Evolutionary conservation across 1,140 invertebrate species (phyloP).

Genomic region (Sycophila sp.): DNA sequence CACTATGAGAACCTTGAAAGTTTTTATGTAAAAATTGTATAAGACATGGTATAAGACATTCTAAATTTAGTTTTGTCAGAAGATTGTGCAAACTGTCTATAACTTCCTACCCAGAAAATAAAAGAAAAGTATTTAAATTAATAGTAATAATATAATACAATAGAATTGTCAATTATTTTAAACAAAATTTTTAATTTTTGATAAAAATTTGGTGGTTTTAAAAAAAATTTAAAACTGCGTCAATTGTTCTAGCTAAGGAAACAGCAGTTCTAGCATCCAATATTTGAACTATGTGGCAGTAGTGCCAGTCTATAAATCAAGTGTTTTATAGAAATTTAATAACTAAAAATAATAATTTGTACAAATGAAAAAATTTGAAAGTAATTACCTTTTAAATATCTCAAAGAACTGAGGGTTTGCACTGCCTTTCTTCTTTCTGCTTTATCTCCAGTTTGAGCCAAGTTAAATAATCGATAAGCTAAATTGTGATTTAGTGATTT

Average conservation of each 20-base stretch:
- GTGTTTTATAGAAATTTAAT: background rate
- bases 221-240: slow-evolving; percentile 70
- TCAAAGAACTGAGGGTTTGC: slow-evolving; percentile 50
- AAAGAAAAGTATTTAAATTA: too few species aligned
- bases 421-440: slow-evolving; percentile 54
- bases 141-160: too few species aligned
- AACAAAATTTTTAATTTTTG: slow-evolving; percentile 60
- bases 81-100: slow-evolving; percentile 69
- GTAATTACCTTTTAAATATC: slow-evolving; percentile 58
- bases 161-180: too few species aligned
- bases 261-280: slow-evolving; percentile 74
- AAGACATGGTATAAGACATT: slow-evolving; percentile 69
- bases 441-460: slow-evolving; percentile 53
- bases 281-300: slow-evolving; percentile 72
- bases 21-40: slow-evolving; percentile 73
- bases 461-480: slow-evolving; percentile 50
- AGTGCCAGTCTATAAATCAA: slow-evolving; percentile 70
- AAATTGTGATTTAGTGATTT: slow-evolving; percentile 52
- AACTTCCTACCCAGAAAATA: too few species aligned
- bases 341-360: too few species aligned
- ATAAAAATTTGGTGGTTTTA: slow-evolving; percentile 71
- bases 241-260: slow-evolving; percentile 69
- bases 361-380: background rate
- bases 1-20: slow-evolving; percentile 67
- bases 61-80: slow-evolving; percentile 65